Evolutionary conservation across 2,797 vertebrate genomes (phyloP), one percentile per base, ranked within the genome.

Genomic region (Mergus octosetaceus): DNA sequence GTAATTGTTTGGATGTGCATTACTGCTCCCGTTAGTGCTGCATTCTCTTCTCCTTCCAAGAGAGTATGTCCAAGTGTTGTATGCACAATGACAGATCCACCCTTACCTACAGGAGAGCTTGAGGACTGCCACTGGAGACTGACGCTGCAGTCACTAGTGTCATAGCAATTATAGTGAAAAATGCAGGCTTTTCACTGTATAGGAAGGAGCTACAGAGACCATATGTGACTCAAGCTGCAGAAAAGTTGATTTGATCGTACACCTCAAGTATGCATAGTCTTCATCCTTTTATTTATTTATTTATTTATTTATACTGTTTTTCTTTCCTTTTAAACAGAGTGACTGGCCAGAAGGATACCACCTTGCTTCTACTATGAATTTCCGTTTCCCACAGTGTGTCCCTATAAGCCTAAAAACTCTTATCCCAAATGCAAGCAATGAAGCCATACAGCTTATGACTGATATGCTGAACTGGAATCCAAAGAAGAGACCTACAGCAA

Each of bases 301-400:
- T 87, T 20, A 3, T 75, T 58, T 27, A 25, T 51, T 28, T 53
- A 28, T 36, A 28, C 24, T 83, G 2, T 27, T 93, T 90, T 82
- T 85, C 57, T 90, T 90, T 84, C 28, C 75, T 85, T 65, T 95
- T 78, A 53, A 68, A 87, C 96, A 99, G 99, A 98, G 90, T 56
- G 99, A 99, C 75, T 99, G 99, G 99, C 98, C 98, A 13, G 99
- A 99, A 96, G 99, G 99, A 54, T 98, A 99, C 97, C 99, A 99
- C 56, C 98, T 99, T 53, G 99, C 99, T 39, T 97, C 98, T 61
- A 98, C 98, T 19, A 99, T 99, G 99, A 99, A 98, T 94, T 99
- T 99, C 95, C 99, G 98, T 81, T 99, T 99, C 94, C 99, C 99
- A 25, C 99, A 99, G 4, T 99, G 99, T 94, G 98, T 99, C 83